These are phyloP conservation scores for Kryphioiulus occultus DNA, from an alignment of 2,888 invertebrate species.

Conservation along the genomic window DNA sequence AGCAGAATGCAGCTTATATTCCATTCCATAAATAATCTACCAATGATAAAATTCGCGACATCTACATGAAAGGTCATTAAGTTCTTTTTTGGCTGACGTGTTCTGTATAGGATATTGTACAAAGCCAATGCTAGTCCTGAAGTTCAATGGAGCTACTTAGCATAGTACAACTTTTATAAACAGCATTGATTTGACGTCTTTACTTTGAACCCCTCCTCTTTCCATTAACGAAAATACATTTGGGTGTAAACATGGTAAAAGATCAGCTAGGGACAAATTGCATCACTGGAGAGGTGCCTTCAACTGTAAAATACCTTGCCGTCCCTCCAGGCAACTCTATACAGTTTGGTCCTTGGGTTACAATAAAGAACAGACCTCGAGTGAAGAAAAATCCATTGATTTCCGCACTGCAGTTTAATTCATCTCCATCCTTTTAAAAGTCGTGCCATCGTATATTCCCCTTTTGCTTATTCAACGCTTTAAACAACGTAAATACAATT, in stretches of 20 bases:
- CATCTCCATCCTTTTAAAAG: not conserved
- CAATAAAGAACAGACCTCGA: not conserved
- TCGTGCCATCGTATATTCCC: not conserved
- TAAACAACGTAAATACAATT: not conserved
- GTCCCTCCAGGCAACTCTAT: not conserved
- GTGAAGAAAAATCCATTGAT: not conserved
- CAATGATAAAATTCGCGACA: not conserved
- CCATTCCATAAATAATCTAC: not conserved
- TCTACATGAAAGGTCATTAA: not conserved
- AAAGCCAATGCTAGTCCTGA: not conserved
- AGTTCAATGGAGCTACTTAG: not conserved
- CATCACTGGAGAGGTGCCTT: not conserved
- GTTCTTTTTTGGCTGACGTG: too few species aligned
- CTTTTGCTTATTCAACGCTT: not conserved
- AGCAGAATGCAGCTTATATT: too few species aligned
- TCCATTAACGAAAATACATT: not conserved
- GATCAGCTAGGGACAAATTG: not conserved
- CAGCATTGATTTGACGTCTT: not conserved
- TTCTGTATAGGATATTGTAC: too few species aligned
- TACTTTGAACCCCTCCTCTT: not conserved
- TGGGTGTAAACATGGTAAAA: not conserved
- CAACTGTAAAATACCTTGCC: not conserved
- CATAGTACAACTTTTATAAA: not conserved
- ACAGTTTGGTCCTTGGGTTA: not conserved
- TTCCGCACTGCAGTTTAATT: slow-evolving; percentile 25